Percentiles rank a stretch among this genome's conserved stretches.
Conservation (phyloP, 1,140 invertebrate species). For the Branchinecta lynchi region DNA sequence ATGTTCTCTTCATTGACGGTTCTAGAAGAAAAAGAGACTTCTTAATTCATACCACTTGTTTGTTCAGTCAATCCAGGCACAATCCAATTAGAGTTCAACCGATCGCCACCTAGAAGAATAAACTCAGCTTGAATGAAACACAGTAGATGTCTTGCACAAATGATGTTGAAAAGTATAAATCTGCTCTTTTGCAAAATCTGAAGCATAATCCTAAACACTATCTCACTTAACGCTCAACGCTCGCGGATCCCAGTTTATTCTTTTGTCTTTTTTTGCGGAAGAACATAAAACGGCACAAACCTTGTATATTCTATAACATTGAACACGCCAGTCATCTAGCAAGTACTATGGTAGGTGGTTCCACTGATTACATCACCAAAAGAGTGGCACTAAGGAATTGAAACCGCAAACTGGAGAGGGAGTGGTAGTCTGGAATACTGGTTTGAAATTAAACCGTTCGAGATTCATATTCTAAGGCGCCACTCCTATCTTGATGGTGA, state of each 20-base stretch:
- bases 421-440: not conserved
- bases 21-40: conserved; percentile 7
- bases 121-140: conserved; percentile 5
- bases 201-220: conserved; percentile 6
- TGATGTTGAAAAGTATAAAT: not conserved
- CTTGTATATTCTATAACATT: not conserved
- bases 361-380: conserved; percentile 1
- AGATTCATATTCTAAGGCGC: conserved; percentile 5
- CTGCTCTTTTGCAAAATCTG: not conserved
- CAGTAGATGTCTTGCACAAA: conserved; percentile 6
- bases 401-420: conserved; percentile 8
- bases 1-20: conserved; percentile 2
- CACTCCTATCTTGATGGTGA: not conserved
- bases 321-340: conserved; percentile 1
- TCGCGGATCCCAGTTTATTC: conserved; percentile 5
- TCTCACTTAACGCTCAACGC: conserved; percentile 5
- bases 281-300: conserved; percentile 1
- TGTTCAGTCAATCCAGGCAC: conserved; percentile 4
- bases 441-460: conserved; percentile 9
- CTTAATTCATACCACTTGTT: conserved; percentile 10
- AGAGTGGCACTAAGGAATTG: conserved; percentile 1
- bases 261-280: conserved; percentile 10
- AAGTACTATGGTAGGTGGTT: conserved; percentile 9
- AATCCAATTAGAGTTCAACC: conserved; percentile 5
- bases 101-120: conserved; percentile 4